Conservation (phyloP, 2,888 invertebrate genomes). For the Cerastoderma edule region DNA sequence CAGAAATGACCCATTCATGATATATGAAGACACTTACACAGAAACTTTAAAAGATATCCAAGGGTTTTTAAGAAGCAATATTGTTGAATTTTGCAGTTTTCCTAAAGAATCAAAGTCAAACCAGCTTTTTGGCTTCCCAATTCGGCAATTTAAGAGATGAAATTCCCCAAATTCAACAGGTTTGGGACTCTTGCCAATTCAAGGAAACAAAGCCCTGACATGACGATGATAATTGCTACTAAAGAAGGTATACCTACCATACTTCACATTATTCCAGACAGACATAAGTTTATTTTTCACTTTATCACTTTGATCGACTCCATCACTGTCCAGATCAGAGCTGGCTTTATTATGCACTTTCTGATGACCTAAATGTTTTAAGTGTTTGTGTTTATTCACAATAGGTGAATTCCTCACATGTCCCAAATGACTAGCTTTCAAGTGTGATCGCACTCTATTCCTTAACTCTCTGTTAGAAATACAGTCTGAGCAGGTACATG, state of each 20-base stretch:
- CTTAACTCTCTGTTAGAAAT: constrained; percentile 3
- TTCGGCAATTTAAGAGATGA: no score
- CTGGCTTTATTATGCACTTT: background rate
- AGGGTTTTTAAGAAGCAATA: no score
- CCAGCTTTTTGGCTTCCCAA: no score
- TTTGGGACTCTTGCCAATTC: no score
- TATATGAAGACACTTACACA: no score
- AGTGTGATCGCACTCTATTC: background rate
- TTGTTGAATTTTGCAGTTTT: no score
- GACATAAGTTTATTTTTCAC: constrained; percentile 93
- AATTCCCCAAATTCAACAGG: no score
- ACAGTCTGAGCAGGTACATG: constrained; percentile 14
- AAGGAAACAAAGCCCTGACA: no score
- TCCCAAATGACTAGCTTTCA: constrained; percentile 6
- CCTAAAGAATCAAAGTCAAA: no score
- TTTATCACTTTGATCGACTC: constrained; percentile 85
- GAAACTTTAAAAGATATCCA: no score
- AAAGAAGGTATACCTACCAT: constrained; percentile 86
- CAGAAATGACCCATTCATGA: no score
- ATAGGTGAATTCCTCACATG: background rate
- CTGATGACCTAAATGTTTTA: background rate
- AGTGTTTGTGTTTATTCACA: constrained; percentile 5
- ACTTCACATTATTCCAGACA: constrained; percentile 96
- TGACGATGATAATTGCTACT: no score
- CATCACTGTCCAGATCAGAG: constrained; percentile 1